These are phyloP conservation scores for Chalcosyrphus nemorum DNA, from an alignment of 2,888 invertebrate species.

Conservation along the genomic window DNA sequence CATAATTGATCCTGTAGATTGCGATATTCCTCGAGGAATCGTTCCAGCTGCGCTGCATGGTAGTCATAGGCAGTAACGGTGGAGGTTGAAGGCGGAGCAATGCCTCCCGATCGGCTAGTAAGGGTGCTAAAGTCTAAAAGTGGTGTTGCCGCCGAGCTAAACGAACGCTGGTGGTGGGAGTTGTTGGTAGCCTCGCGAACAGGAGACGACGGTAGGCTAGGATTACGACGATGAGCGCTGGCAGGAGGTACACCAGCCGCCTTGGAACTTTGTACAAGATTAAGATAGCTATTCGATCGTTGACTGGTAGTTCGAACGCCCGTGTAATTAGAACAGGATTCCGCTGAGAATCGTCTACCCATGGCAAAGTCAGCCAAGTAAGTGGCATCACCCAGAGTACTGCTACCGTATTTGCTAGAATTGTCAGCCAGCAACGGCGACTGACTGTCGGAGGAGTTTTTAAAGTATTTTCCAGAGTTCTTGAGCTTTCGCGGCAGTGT, in stretches of 20 bases:
- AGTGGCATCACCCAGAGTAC: conserved; percentile 86
- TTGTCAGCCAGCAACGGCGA: conserved; percentile 87
- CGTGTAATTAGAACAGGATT: conserved; percentile 82
- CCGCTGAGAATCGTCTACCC: conserved; percentile 83
- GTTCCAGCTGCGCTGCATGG: conserved; percentile 90
- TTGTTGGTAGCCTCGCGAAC: conserved; percentile 79
- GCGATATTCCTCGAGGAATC: conserved; percentile 90
- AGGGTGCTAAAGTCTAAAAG: conserved; percentile 79
- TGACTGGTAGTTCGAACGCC: conserved; percentile 79
- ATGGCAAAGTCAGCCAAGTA: conserved; percentile 84
- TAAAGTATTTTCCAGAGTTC: conserved; percentile 79
- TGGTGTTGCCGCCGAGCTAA: conserved; percentile 81
- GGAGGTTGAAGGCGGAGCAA: conserved; percentile 80
- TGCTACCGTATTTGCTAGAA: conserved; percentile 87
- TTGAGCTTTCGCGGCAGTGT: conserved; percentile 85
- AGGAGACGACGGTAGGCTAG: conserved; percentile 87
- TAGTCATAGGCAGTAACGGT: conserved; percentile 87
- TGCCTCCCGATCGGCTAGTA: conserved; percentile 77
- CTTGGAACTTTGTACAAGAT: conserved; percentile 83
- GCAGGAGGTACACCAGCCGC: conserved; percentile 47
- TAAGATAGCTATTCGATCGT: conserved; percentile 88
- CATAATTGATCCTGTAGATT: conserved; percentile 89
- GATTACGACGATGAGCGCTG: conserved; percentile 81
- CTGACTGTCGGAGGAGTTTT: conserved; percentile 86
- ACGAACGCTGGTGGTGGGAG: conserved; percentile 78